Evolutionary conservation across 2,113 vertebrate genomes (phyloP), one percentile per base, ranked within the genome.

Genomic region (Hippolais icterina): DNA sequence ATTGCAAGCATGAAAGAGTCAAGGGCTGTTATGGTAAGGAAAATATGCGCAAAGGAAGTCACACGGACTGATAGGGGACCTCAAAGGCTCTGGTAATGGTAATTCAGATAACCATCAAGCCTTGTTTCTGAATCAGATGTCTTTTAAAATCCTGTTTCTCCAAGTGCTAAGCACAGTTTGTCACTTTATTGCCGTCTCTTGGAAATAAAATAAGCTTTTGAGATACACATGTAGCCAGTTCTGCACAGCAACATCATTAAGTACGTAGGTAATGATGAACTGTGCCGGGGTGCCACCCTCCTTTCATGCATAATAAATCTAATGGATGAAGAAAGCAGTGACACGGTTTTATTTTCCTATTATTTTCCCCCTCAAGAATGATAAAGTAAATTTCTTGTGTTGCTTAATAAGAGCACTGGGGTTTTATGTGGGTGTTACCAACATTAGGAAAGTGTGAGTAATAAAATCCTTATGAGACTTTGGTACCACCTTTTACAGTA

Each of bases 331-430:
- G 82, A 89, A 95, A 89, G 72, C 61, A 74, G 69, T 44, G 86
- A 54, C 57, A 94, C 4, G 15, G 63, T 39, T 96, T 91, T 95
- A 87, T 68, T 94, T 98, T 97, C 96, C 90, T 89, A 94, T 97
- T 95, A 96, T 97, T 98, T 97, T 90, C 91, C 74, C 53, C 89
- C 65, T 60, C 27, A 96, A 97, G 90, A 95, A 91, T 96, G 90
- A 97, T 57, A 88, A 96, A 94, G 49, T 90, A 59, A 59, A 85
- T 97, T 94, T 97, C 60, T 96, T 83, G 81, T 66, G 81, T 95
- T 97, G 92, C 89, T 96, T 97, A 96, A 93, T 96, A 97, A 96
- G 77, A 91, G 53, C 53, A 60, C 92, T 78, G 76, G 96, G 97
- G 89, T 93, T 96, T 94, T 92, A 96, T 88, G 96, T 97, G 95